These are phyloP conservation scores for Sylvia atricapilla DNA, from an alignment of 2,113 vertebrate species.

Conservation along the genomic window DNA sequence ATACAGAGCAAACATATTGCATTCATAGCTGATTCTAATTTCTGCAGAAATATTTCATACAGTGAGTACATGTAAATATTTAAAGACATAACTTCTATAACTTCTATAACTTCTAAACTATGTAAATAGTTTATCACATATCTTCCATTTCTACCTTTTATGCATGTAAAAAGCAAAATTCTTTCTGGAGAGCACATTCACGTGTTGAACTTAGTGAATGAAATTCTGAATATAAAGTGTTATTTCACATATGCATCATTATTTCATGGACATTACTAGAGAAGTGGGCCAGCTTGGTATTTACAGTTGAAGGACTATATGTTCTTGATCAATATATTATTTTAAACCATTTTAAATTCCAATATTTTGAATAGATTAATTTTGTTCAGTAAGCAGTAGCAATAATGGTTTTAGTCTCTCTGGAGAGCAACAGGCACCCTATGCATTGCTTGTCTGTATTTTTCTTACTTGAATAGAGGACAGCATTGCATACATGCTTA, in stretches of 20 bases:
- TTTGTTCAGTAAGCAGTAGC: neutral
- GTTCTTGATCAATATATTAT: neutral
- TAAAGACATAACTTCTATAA: neutral
- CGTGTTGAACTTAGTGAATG: neutral
- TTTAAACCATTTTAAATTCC: neutral
- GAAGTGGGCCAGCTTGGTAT: neutral
- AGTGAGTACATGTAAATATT: neutral
- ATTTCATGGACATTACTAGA: neutral
- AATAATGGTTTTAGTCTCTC: neutral
- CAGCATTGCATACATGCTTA: neutral
- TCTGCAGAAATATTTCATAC: neutral
- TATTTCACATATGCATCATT: neutral
- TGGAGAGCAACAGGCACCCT: neutral
- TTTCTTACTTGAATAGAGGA: neutral
- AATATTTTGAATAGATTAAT: neutral
- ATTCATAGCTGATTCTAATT: neutral
- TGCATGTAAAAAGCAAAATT: neutral
- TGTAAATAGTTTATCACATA: neutral
- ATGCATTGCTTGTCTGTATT: neutral
- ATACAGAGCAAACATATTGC: neutral
- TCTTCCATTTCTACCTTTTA: neutral
- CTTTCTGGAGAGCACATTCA: neutral
- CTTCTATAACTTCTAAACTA: too few relatives aligned
- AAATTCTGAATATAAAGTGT: neutral
- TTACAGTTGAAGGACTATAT: neutral